Percentiles rank a stretch among this genome's conserved stretches.
phyloP scores from a whole-genome alignment of 2,888 invertebrate genomes.

The Oscheius onirici region DNA sequence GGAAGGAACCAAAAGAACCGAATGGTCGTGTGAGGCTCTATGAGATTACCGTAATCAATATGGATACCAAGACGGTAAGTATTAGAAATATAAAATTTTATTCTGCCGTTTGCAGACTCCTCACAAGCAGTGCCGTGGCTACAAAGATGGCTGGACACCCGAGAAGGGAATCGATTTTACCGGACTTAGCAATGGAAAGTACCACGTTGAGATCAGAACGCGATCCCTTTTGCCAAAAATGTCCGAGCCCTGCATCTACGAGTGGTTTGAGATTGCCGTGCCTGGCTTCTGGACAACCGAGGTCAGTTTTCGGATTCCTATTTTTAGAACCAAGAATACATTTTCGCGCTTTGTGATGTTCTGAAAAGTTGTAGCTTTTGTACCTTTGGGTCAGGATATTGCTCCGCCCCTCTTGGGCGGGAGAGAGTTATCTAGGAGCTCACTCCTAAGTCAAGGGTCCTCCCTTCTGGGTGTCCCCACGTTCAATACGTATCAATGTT shows the following conservation, averaged over 20 bases:
- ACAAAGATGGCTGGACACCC: constrained; percentile 28
- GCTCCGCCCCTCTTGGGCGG: no score
- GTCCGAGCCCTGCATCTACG: constrained; percentile 32
- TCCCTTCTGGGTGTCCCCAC: no score
- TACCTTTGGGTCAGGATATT: no score
- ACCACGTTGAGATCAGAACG: constrained; percentile 55
- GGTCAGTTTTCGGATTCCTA: constrained; percentile 31
- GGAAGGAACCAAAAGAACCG: constrained; percentile 85
- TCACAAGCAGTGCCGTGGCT: constrained; percentile 42
- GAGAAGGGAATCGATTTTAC: constrained; percentile 52
- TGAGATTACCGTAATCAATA: constrained; percentile 54
- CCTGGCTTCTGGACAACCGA: constrained; percentile 53
- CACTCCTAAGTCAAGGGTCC: no score
- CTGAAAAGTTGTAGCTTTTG: no score
- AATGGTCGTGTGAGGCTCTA: constrained; percentile 90
- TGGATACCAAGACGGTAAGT: constrained; percentile 37
- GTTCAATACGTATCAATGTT: no score
- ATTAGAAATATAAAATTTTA: not conserved
- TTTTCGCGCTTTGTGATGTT: no score
- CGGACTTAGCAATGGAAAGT: constrained; percentile 60
- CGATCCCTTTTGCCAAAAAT: constrained; percentile 43
- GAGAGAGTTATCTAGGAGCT: no score
- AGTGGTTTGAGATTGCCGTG: constrained; percentile 42
- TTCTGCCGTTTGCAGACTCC: no score
- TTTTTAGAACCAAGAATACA: no score